Percentiles rank a stretch among this genome's conserved stretches.
phyloP scores from a whole-genome alignment of 2,888 invertebrate genomes.

The Aquatica leii region DNA sequence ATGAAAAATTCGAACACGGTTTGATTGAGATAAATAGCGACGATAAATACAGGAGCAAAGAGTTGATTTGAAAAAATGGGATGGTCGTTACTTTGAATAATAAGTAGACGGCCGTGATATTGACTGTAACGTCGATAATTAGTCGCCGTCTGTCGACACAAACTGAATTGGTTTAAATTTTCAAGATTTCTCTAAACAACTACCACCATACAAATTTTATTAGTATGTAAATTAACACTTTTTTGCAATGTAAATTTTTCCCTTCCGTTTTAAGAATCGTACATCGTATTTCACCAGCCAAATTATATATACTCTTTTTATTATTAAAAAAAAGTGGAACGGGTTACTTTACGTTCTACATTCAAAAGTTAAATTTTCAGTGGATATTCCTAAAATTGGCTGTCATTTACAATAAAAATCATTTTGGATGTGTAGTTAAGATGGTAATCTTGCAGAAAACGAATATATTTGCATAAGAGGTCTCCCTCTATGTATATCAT shows the following conservation, averaged over 20 bases:
- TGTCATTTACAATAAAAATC: conserved; percentile 13
- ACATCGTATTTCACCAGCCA: conserved; percentile 14
- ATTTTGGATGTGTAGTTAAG: conserved; percentile 11
- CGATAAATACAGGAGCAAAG: too few relatives aligned
- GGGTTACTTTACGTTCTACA: conserved; percentile 3
- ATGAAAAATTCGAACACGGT: too few relatives aligned
- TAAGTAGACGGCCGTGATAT: background rate
- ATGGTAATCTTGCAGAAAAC: conserved; percentile 15
- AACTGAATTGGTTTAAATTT: conserved; percentile 18
- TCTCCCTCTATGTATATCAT: conserved; percentile 11
- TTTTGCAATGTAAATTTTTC: conserved; percentile 40
- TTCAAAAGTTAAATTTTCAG: conserved; percentile 5
- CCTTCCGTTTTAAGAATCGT: conserved; percentile 26
- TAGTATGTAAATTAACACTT: conserved; percentile 39
- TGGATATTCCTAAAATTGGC: conserved; percentile 1
- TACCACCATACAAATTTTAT: conserved; percentile 30
- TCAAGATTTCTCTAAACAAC: conserved; percentile 21
- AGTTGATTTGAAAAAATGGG: too few relatives aligned
- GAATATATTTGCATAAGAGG: conserved; percentile 15
- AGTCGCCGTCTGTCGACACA: conserved; percentile 8
- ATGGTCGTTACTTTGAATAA: too few relatives aligned
- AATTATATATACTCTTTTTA: conserved; percentile 21
- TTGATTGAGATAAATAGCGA: too few relatives aligned
- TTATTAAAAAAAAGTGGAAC: background rate
- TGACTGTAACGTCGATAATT: conserved; percentile 18